Percentiles rank a stretch among this genome's conserved stretches.
Evolutionary conservation across 2,797 vertebrate species (phyloP).

Genomic region (Chrysolophus pictus): DNA sequence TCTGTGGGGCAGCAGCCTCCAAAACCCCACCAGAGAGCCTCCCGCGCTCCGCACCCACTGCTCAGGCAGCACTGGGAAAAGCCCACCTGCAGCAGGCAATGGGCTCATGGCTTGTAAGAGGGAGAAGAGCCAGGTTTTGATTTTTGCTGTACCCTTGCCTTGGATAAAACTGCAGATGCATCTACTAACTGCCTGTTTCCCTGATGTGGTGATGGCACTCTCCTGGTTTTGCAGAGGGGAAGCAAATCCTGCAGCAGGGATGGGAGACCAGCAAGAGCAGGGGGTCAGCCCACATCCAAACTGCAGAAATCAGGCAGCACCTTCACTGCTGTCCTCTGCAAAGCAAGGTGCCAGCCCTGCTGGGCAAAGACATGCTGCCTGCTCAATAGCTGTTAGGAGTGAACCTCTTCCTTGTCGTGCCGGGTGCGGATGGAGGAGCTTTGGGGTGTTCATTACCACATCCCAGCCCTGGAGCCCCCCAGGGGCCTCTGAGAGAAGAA

Average conservation of each 20-base stretch:
- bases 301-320: background rate
- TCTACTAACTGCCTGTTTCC: background rate
- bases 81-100: background rate
- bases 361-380: background rate
- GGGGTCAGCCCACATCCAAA: background rate
- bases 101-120: background rate
- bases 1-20: background rate
- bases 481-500: background rate
- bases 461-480: background rate
- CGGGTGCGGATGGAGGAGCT: fast-evolving
- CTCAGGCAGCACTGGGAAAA: background rate
- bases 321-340: background rate
- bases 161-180: background rate
- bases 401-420: background rate
- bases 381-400: fast-evolving
- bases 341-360: fast-evolving
- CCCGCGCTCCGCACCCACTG: no score
- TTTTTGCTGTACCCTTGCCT: background rate
- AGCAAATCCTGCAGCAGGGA: background rate
- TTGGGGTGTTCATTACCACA: background rate
- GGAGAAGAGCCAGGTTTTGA: background rate
- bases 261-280: background rate
- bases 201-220: background rate
- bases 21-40: no score
- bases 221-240: background rate